phyloP scores from a whole-genome alignment of 1,140 invertebrate genomes.

The Calliopsis andreniformis region DNA sequence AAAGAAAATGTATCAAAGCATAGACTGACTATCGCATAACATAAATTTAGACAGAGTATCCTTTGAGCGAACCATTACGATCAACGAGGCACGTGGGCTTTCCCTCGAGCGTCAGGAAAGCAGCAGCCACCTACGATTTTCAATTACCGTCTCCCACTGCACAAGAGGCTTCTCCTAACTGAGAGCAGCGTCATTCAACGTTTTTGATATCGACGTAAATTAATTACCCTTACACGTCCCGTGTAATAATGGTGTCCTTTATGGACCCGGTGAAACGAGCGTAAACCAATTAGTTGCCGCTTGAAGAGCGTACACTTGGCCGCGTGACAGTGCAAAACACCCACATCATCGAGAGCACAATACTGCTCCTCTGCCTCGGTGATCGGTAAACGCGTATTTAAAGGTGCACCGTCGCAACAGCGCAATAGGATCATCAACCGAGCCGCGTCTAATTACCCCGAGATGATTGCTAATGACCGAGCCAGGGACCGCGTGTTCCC shows the following conservation, averaged over 20 bases:
- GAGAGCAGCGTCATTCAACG: not conserved
- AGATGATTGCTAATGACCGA: not conserved
- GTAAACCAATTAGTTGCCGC: conserved; percentile 29
- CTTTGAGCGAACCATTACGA: too few species aligned
- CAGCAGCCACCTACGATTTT: not conserved
- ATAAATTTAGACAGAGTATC: too few species aligned
- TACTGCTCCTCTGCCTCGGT: too few species aligned
- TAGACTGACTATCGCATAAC: too few species aligned
- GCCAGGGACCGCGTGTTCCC: not conserved
- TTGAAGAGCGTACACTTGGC: conserved; percentile 4
- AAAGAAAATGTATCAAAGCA: too few species aligned
- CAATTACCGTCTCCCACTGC: not conserved
- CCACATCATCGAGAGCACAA: not conserved
- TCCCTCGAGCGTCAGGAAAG: not conserved
- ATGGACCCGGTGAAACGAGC: not conserved
- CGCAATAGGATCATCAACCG: not conserved
- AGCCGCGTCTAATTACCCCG: conserved; percentile 13
- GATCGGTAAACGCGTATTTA: not conserved
- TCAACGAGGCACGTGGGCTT: too few species aligned
- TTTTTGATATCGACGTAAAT: conserved; percentile 30
- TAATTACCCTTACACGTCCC: conserved; percentile 26
- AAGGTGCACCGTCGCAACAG: not conserved
- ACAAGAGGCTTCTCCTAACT: not conserved
- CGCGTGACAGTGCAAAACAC: not conserved
- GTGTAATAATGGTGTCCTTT: conserved; percentile 13